phyloP scores from a whole-genome alignment of 2,888 invertebrate species.

The Marronus borbonicus region DNA sequence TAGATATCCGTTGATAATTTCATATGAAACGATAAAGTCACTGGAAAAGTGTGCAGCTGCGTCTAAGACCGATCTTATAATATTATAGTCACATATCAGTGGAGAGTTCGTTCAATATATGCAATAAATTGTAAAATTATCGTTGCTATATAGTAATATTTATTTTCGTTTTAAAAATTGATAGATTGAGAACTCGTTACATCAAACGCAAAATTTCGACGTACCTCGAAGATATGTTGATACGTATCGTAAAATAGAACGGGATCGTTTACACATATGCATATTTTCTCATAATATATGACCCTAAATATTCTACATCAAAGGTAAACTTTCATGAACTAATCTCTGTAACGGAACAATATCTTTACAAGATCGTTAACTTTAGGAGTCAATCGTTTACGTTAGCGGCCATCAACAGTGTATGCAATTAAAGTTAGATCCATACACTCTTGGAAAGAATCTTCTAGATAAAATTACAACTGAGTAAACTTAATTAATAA shows the following conservation, averaged over 20 bases:
- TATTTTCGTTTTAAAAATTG: background rate
- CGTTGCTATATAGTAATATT: too few relatives aligned
- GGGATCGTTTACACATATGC: background rate
- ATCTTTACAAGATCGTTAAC: conserved; percentile 6
- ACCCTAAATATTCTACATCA: background rate
- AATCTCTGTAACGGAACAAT: background rate
- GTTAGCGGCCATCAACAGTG: conserved; percentile 31
- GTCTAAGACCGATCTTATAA: too few relatives aligned
- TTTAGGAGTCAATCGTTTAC: conserved; percentile 37
- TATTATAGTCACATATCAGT: too few relatives aligned
- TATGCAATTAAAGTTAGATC: conserved; percentile 17
- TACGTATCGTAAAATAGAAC: background rate
- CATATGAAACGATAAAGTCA: too few relatives aligned
- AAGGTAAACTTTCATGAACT: background rate
- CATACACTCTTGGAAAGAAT: conserved; percentile 25
- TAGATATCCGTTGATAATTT: too few relatives aligned
- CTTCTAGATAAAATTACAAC: conserved; percentile 46
- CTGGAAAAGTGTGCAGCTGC: too few relatives aligned
- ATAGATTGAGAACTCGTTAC: background rate
- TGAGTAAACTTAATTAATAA: conserved; percentile 46
- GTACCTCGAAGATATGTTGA: background rate
- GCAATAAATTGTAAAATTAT: too few relatives aligned
- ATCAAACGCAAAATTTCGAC: background rate
- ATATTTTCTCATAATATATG: background rate
- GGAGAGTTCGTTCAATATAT: too few relatives aligned